A percentile compares a stretch with the other conserved stretches of the same genome.
phyloP scores from a whole-genome alignment of 2,888 invertebrate species.

The Eupeodes luniger region DNA sequence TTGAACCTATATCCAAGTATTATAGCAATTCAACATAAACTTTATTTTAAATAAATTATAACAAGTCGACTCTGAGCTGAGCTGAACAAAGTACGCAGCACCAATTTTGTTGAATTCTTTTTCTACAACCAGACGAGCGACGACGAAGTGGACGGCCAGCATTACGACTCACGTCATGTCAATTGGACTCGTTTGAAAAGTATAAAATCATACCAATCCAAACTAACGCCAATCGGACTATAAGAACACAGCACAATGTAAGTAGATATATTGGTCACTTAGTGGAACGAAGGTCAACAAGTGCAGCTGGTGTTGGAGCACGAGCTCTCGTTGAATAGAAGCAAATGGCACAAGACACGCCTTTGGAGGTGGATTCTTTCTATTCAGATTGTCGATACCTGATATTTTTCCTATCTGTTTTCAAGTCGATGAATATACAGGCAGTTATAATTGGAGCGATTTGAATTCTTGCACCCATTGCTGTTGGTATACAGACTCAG shows the following conservation, averaged over 20 bases:
- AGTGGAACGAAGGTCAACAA: constrained; percentile 55
- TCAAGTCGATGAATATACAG: constrained; percentile 1
- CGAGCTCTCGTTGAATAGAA: constrained; percentile 12
- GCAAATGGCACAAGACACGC: constrained; percentile 60
- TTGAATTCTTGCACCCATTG: constrained; percentile 50
- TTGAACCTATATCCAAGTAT: neutral
- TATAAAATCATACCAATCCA: constrained; percentile 14
- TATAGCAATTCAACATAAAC: neutral
- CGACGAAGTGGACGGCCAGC: neutral
- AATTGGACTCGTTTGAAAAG: constrained; percentile 39
- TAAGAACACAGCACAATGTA: constrained; percentile 11
- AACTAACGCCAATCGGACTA: neutral
- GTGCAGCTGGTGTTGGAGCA: constrained; percentile 46
- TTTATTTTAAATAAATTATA: constrained; percentile 28
- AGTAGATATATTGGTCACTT: constrained; percentile 13
- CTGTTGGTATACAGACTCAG: neutral
- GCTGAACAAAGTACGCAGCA: constrained; percentile 23
- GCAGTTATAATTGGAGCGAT: constrained; percentile 55
- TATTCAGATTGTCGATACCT: constrained; percentile 13
- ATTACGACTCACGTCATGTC: constrained; percentile 38
- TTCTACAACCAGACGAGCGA: neutral
- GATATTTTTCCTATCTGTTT: neutral
- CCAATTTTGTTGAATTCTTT: neutral
- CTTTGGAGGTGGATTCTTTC: constrained; percentile 53
- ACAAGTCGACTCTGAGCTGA: constrained; percentile 1